phyloP scores from a whole-genome alignment of 2,888 invertebrate species.

The Oscheius sp. region DNA sequence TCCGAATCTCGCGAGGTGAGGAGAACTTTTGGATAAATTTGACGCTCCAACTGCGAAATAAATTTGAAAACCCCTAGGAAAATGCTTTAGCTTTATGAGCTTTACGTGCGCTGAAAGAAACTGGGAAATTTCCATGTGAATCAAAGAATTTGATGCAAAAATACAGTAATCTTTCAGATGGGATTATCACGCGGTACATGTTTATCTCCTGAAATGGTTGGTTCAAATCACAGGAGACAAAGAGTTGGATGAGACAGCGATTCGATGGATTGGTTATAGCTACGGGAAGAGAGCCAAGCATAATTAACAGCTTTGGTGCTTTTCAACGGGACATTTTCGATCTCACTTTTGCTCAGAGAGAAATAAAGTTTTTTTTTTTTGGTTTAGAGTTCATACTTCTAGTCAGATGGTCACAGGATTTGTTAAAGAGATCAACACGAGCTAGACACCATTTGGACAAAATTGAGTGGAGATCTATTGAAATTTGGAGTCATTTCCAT shows the following conservation, averaged over 20 bases:
- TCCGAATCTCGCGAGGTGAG: constrained; percentile 83
- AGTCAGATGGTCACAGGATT: no score
- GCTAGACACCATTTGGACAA: no score
- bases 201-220: constrained; percentile 85
- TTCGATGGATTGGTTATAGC: constrained; percentile 67
- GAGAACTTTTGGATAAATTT: background rate
- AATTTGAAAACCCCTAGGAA: no score
- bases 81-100: no score
- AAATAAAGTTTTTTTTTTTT: background rate
- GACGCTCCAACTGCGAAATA: background rate
- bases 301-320: constrained; percentile 31
- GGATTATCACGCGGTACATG: constrained; percentile 98
- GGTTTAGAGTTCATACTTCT: background rate
- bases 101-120: no score
- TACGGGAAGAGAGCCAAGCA: constrained; percentile 64
- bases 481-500: constrained; percentile 1
- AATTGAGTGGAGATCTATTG: no score
- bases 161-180: constrained; percentile 73
- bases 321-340: background rate
- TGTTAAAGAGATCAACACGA: no score
- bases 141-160: no score
- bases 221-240: constrained; percentile 80
- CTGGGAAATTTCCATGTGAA: no score
- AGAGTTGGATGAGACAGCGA: constrained; percentile 51
- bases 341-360: background rate